phyloP scores from a whole-genome alignment of 2,888 invertebrate genomes.

The Erpobdella octoculata region DNA sequence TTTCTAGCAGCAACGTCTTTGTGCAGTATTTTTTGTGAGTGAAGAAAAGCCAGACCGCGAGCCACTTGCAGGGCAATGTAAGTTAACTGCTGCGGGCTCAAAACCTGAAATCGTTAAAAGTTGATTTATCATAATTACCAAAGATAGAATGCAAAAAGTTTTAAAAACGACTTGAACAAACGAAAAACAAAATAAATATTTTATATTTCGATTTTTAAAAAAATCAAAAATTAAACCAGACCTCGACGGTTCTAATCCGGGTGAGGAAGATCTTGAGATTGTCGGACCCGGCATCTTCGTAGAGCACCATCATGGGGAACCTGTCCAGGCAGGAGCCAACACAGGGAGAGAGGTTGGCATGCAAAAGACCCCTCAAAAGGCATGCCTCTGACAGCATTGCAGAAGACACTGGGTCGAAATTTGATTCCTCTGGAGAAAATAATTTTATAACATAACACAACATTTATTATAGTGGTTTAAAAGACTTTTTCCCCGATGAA shows the following conservation, averaged over 20 bases:
- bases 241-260: neutral
- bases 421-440: neutral
- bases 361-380: neutral
- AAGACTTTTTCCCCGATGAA: no score
- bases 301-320: neutral
- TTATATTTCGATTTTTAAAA: neutral
- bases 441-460: no score
- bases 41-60: conserved; percentile 80
- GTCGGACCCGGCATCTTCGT: conserved; percentile 2
- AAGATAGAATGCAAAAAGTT: no score
- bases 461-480: no score
- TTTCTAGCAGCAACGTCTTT: conserved; percentile 88
- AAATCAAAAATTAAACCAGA: neutral
- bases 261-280: conserved; percentile 12
- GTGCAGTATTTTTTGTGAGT: conserved; percentile 81
- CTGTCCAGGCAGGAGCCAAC: neutral
- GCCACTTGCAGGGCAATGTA: conserved; percentile 87
- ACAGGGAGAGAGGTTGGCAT: conserved; percentile 4
- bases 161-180: no score
- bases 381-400: conserved; percentile 5
- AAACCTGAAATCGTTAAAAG: conserved; percentile 39
- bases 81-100: conserved; percentile 88
- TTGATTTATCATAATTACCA: no score
- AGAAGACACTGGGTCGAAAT: neutral
- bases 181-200: no score